Evolutionary conservation across 2,797 vertebrate genomes (phyloP).

Genomic region (Thripadectes ignobilis): DNA sequence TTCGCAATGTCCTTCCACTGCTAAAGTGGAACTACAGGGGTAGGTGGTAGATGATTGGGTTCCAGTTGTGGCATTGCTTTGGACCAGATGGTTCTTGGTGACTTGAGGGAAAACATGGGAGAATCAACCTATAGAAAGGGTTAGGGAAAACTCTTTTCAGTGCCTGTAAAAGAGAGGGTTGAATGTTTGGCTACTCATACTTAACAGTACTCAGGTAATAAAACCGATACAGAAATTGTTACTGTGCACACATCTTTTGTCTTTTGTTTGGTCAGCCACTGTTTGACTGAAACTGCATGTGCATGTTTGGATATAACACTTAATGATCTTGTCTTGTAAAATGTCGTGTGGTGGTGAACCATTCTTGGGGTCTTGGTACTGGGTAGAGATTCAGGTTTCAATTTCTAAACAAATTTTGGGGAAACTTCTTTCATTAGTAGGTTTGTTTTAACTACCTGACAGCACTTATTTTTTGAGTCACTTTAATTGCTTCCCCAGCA

Average conservation of each 20-base stretch:
- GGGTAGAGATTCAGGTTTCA: neutral
- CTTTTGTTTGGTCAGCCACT: neutral
- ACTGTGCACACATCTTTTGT: neutral
- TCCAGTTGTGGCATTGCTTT: fast-evolving
- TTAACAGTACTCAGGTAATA: neutral
- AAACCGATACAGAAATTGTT: neutral
- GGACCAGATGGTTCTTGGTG: neutral
- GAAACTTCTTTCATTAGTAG: neutral
- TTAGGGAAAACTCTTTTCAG: neutral
- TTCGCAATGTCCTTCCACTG: neutral
- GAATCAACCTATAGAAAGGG: fast-evolving
- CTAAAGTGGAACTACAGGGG: fast-evolving
- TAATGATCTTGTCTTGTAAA: neutral
- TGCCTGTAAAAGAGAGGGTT: neutral
- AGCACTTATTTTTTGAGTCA: neutral
- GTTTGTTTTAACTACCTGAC: neutral
- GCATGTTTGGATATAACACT: neutral
- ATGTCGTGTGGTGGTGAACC: neutral
- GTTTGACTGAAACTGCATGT: neutral
- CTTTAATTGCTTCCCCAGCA: neutral
- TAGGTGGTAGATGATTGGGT: neutral
- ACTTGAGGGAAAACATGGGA: neutral
- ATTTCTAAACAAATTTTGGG: neutral
- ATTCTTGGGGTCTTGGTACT: neutral
- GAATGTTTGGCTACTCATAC: fast-evolving